Evolutionary conservation across 2,888 invertebrate genomes (phyloP).

Genomic region (Vannuccia rotundouncinata): DNA sequence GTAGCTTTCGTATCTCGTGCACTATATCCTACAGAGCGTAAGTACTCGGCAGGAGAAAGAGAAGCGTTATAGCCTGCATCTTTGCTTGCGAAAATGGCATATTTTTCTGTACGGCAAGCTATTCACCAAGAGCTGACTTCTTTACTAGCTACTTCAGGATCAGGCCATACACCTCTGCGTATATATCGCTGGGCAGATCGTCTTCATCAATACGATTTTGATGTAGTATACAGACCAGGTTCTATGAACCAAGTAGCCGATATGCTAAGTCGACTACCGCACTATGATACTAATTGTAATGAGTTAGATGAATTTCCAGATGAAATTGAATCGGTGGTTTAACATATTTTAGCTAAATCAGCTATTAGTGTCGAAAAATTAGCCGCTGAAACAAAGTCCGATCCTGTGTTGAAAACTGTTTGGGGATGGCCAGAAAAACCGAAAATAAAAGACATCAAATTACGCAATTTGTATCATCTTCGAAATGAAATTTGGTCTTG

Average conservation of each 20-base stretch:
- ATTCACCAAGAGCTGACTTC: slow-evolving; percentile 2
- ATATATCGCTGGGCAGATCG: not conserved
- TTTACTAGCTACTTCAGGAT: not conserved
- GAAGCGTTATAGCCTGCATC: slow-evolving; percentile 30
- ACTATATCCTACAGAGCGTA: slow-evolving; percentile 7
- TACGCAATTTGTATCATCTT: not conserved
- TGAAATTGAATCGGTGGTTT: not conserved
- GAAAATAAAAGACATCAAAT: slow-evolving; percentile 1
- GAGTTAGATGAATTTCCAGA: not conserved
- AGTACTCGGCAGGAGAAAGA: slow-evolving; percentile 2
- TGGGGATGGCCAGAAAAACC: not conserved
- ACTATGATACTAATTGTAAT: not conserved
- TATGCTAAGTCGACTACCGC: not conserved
- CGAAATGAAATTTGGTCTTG: slow-evolving; percentile 1
- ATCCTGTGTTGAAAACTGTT: slow-evolving; percentile 15
- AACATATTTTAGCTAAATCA: not conserved
- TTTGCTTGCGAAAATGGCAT: slow-evolving; percentile 27
- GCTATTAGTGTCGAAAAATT: not conserved
- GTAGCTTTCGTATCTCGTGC: slow-evolving; percentile 22
- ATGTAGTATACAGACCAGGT: not conserved
- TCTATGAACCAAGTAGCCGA: slow-evolving; percentile 20
- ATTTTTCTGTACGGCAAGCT: not conserved
- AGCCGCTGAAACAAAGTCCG: not conserved
- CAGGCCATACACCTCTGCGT: slow-evolving; percentile 1
- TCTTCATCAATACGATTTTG: not conserved